Evolutionary conservation across 2,797 vertebrate species (phyloP).

Genomic region (Sorex maritimensis): DNA sequence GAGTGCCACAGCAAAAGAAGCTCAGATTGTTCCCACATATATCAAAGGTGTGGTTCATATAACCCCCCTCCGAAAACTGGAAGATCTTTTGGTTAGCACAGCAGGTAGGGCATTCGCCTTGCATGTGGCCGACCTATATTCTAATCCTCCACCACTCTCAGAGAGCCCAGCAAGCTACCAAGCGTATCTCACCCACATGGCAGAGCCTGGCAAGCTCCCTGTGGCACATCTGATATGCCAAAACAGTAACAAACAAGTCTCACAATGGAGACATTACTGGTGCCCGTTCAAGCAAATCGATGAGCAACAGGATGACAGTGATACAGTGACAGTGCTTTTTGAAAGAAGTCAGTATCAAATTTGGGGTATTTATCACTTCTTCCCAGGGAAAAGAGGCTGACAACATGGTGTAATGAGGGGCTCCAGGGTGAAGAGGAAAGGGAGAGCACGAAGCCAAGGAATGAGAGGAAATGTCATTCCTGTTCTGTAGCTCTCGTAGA

Average conservation of each 20-base stretch:
- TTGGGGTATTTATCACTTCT: background rate
- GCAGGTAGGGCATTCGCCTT: too few species aligned
- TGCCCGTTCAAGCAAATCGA: too few species aligned
- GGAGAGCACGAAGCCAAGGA: background rate
- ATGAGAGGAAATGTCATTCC: background rate
- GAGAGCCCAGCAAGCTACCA: too few species aligned
- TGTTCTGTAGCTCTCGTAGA: background rate
- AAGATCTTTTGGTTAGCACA: background rate
- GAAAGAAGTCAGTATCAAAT: background rate
- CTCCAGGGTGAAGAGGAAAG: background rate
- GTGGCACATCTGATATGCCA: too few species aligned
- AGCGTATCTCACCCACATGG: too few species aligned
- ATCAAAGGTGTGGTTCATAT: background rate
- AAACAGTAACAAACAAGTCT: too few species aligned
- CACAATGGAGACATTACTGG: too few species aligned
- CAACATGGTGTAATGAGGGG: background rate
- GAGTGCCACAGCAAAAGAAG: background rate
- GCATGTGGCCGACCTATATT: too few species aligned
- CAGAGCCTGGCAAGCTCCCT: too few species aligned
- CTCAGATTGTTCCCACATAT: background rate
- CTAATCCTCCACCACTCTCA: too few species aligned
- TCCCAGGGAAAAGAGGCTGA: background rate
- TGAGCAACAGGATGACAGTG: too few species aligned
- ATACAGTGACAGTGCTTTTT: background rate
- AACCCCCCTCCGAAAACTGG: background rate